phyloP scores from a whole-genome alignment of 2,797 vertebrate species.

The Ispidina picta region DNA sequence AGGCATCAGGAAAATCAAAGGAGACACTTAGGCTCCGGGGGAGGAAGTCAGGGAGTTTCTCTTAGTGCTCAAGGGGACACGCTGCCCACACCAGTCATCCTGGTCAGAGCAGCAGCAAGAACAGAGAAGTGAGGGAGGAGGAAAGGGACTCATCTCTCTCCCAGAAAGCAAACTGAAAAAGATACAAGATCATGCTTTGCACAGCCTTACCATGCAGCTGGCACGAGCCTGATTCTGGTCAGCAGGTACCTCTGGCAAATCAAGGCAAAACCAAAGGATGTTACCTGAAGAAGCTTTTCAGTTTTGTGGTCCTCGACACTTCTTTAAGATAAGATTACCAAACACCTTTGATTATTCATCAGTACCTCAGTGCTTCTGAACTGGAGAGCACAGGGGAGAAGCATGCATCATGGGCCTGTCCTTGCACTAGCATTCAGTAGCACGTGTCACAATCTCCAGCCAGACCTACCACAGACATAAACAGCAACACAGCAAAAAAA shows the following conservation, averaged over 20 bases:
- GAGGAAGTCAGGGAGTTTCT: conserved; percentile 30
- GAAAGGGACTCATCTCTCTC: neutral
- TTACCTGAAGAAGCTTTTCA: neutral
- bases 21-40: neutral
- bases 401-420: fast-evolving
- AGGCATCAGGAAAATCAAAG: conserved; percentile 41
- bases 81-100: neutral
- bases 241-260: neutral
- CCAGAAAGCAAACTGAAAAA: neutral
- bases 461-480: neutral
- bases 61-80: neutral
- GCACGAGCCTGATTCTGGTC: fast-evolving
- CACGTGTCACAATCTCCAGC: fast-evolving
- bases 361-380: neutral
- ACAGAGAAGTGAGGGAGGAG: neutral
- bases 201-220: neutral
- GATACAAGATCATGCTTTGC: neutral
- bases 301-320: neutral
- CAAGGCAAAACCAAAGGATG: neutral
- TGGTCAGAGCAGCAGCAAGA: neutral
- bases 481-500: neutral
- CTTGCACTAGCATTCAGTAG: neutral
- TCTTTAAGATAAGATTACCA: neutral
- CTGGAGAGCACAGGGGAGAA: neutral
- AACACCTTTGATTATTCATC: neutral